Conservation (phyloP, 1,140 invertebrate genomes). For the Drosophila sucinea region DNA sequence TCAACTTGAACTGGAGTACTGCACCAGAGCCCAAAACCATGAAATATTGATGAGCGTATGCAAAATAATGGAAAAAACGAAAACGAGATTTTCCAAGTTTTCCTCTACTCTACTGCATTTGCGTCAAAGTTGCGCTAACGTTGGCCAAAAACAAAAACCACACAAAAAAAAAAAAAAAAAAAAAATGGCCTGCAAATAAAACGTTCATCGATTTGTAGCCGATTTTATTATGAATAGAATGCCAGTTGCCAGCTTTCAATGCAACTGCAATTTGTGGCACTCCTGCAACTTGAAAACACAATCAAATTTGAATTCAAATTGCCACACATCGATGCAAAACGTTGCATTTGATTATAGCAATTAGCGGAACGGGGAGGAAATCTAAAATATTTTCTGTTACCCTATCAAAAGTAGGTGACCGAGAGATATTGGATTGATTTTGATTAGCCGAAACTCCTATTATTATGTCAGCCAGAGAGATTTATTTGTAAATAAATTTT, state of each 20-base stretch:
- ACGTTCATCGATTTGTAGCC: constrained; percentile 57
- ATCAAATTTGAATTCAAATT: constrained; percentile 56
- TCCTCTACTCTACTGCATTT: constrained; percentile 45
- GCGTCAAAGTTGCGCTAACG: constrained; percentile 31
- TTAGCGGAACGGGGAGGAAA: constrained; percentile 24
- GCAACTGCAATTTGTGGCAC: constrained; percentile 40
- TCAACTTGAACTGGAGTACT: constrained; percentile 57
- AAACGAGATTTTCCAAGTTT: constrained; percentile 28
- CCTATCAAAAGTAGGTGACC: background rate
- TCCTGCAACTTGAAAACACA: constrained; percentile 45
- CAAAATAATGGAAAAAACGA: constrained; percentile 35
- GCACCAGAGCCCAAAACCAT: constrained; percentile 70
- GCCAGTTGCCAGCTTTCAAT: constrained; percentile 45
- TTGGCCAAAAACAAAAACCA: constrained; percentile 19
- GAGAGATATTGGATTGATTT: no score
- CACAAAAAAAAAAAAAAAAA: background rate
- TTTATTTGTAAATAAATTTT: no score
- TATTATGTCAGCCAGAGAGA: no score
- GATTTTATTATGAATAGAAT: constrained; percentile 71
- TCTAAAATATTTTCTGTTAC: background rate
- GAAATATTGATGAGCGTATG: constrained; percentile 79
- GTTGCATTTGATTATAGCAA: constrained; percentile 51
- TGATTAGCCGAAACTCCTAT: no score
- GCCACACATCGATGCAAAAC: constrained; percentile 19
- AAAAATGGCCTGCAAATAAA: constrained; percentile 54